Base-by-base conservation (phyloP, 2,888 invertebrate species). In the Acleris sparsana region DNA sequence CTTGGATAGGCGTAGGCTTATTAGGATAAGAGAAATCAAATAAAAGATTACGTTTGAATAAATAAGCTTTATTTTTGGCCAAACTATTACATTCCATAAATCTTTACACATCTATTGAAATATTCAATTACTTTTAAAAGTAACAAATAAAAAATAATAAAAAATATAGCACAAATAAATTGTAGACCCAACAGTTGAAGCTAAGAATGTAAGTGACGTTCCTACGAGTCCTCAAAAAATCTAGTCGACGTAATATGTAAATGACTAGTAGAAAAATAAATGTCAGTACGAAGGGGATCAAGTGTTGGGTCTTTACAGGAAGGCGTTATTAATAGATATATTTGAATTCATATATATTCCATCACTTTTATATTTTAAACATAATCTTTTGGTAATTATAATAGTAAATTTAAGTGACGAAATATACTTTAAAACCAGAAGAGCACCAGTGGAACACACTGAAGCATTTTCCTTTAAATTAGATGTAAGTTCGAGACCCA, bases 51-150 rank as follows among this genome's bases (percentile, higher is more conserved):
- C 49, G 1, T 61, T 77, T 83, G 89, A 91, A 92, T 92, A 92
- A 92, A 92, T 92, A 92, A 91, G 92, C 92, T 92, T 91, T 92
- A 92, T 91, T 89, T 89, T 91, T 90, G 89, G 89, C 91, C 89
- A 92, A 89, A 91, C 89, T 89, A 89, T 90, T 91, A 90, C 86
- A 90, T 79, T 87, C 84, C 83, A 77, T 89, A 84, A 82, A 87
- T 80, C 75, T 82, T 85, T 85, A 85, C 79, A 85, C 73, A 78
- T 79, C 73, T 81, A 84, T 84, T 80, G 78, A 82, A 82, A 79
- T 74, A 77, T 80, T 80, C 71, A 68, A 79, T 82, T 77, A 80
- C 72, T 73, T 72, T 72, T 67, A 69, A 73, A 74, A 75, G 67
- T 73, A 78, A 80, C 71, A 76, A 74, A 79, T 73, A 80, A 79